phyloP scores from a whole-genome alignment of 2,797 vertebrate species.

The Lepilemur ruficaudatus region DNA sequence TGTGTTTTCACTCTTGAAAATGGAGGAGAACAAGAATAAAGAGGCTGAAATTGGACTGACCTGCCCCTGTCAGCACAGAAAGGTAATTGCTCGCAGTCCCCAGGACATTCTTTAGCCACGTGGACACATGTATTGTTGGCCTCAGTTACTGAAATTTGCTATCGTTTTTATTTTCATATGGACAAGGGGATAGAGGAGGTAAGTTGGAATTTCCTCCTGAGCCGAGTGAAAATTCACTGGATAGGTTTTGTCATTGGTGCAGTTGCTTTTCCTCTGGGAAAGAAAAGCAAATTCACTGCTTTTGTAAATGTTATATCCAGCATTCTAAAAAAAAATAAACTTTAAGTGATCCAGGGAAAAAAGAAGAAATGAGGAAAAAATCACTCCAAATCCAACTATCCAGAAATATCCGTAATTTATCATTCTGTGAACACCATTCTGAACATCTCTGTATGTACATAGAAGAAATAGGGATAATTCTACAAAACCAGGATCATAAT shows the following conservation, averaged over 20 bases:
- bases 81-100: not conserved
- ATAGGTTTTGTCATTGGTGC: not conserved
- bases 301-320: slow-evolving; percentile 31
- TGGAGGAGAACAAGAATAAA: not conserved
- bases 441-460: not conserved
- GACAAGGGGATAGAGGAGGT: not conserved
- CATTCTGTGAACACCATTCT: not conserved
- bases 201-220: slow-evolving; percentile 35
- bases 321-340: slow-evolving; percentile 11
- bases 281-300: not conserved
- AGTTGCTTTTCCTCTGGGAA: not conserved
- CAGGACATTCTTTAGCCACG: not conserved
- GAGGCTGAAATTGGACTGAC: not conserved
- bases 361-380: not conserved
- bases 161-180: not conserved
- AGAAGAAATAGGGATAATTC: not conserved
- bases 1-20: slow-evolving; percentile 36
- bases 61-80: not conserved
- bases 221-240: not conserved
- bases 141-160: not conserved
- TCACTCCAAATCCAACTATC: slow-evolving; percentile 24
- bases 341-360: not conserved
- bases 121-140: not conserved
- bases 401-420: slow-evolving; percentile 1
- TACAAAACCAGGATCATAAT: not conserved